A percentile compares a stretch with the other conserved stretches of the same genome.
These are phyloP conservation scores for Uropetala carovei DNA, from an alignment of 2,888 invertebrate genomes.

Conservation along the genomic window DNA sequence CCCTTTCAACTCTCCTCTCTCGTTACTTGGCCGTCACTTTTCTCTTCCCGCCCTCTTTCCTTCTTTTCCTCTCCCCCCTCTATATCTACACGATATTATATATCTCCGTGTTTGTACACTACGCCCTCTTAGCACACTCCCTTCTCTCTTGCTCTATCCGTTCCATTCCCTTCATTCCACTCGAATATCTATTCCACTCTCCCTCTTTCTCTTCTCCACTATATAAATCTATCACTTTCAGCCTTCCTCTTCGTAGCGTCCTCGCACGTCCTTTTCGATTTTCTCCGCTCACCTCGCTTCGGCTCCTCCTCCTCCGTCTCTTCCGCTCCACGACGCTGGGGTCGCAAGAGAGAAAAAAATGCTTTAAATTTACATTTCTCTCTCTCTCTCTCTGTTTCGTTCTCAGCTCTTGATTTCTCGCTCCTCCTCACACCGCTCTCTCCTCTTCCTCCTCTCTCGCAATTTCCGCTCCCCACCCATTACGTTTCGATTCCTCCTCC, in stretches of 20 bases:
- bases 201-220: neutral
- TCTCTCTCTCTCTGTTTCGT: neutral
- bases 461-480: too few species aligned
- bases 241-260: neutral
- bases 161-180: neutral
- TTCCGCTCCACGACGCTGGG: too few species aligned
- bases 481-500: too few species aligned
- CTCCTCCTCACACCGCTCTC: neutral
- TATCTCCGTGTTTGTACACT: slow-evolving; percentile 1
- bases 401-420: neutral
- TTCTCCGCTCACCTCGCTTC: neutral
- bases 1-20: neutral
- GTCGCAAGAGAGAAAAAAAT: too few species aligned
- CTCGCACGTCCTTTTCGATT: neutral
- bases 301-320: neutral
- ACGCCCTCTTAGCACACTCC: neutral
- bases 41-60: neutral
- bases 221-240: slow-evolving; percentile 3
- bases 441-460: too few species aligned
- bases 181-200: slow-evolving; percentile 2
- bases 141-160: neutral
- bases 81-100: neutral
- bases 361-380: neutral
- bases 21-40: neutral
- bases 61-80: neutral